These are phyloP conservation scores for Nothura maculosa DNA, from an alignment of 2,797 vertebrate genomes.

Conservation along the genomic window DNA sequence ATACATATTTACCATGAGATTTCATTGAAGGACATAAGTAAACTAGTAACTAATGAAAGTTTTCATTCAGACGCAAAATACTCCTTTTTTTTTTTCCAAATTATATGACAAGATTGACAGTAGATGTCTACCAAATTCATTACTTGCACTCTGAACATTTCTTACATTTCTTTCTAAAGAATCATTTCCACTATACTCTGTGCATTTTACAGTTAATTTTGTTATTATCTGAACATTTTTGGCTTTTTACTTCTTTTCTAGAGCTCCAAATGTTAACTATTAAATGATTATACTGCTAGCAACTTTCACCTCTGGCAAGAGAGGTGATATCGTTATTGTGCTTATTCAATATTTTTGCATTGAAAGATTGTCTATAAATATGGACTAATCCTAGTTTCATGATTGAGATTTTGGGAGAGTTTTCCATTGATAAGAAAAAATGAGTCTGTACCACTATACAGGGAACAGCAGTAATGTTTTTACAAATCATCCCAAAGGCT, in stretches of 20 bases:
- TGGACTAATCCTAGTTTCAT: background rate
- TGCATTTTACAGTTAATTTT: background rate
- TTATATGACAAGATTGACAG: background rate
- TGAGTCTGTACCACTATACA: background rate
- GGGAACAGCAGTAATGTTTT: background rate
- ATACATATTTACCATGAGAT: background rate
- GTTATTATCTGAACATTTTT: background rate
- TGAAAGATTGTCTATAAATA: background rate
- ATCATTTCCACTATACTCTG: background rate
- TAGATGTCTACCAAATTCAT: background rate
- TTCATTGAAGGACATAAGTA: background rate
- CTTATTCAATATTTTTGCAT: background rate
- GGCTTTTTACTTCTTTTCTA: background rate
- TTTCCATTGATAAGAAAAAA: background rate
- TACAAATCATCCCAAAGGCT: background rate
- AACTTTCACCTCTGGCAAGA: background rate
- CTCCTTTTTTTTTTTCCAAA: background rate
- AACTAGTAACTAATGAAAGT: background rate
- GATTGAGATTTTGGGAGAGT: background rate
- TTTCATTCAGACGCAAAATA: background rate
- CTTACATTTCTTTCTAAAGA: background rate
- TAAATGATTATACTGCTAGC: background rate
- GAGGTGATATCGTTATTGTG: accelerated
- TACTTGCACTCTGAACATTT: background rate
- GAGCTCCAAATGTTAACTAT: background rate